These are phyloP conservation scores for Trachelus iudaicus DNA, from an alignment of 2,888 invertebrate genomes.

Conservation along the genomic window DNA sequence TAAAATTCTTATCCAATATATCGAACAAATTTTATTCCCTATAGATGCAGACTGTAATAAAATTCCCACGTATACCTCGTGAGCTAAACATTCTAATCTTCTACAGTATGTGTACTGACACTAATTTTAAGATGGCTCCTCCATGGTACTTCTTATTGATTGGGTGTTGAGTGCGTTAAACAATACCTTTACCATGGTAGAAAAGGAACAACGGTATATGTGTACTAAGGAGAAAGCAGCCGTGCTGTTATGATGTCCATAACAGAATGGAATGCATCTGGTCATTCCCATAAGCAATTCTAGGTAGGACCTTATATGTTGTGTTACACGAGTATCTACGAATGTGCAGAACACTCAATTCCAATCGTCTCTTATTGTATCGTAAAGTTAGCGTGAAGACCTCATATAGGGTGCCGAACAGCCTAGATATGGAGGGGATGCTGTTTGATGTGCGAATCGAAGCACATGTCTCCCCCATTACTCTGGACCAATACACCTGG, in stretches of 20 bases:
- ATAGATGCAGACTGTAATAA: neutral
- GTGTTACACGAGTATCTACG: neutral
- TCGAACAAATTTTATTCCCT: neutral
- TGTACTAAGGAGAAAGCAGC: conserved; percentile 31
- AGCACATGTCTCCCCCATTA: conserved; percentile 48
- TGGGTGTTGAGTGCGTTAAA: neutral
- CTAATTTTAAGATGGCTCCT: neutral
- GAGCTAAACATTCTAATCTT: neutral
- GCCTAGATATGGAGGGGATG: conserved; percentile 11
- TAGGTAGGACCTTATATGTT: conserved; percentile 13
- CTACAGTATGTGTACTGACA: neutral
- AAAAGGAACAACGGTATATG: neutral
- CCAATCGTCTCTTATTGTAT: neutral
- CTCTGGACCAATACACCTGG: conserved; percentile 42
- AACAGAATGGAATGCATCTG: conserved; percentile 27
- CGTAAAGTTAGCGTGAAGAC: conserved; percentile 2
- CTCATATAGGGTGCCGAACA: conserved; percentile 7
- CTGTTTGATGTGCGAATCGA: conserved; percentile 52
- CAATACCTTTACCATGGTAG: conserved; percentile 1
- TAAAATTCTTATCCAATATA: neutral
- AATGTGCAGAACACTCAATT: neutral
- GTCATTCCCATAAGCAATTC: conserved; percentile 38
- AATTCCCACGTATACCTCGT: neutral
- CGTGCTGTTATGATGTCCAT: conserved; percentile 29
- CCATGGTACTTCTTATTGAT: neutral